Evolutionary conservation across 92 coral and sea anemone species (phyloP), one percentile per base, ranked within the genome.

Genomic region (Palythoa caribaeorum): DNA sequence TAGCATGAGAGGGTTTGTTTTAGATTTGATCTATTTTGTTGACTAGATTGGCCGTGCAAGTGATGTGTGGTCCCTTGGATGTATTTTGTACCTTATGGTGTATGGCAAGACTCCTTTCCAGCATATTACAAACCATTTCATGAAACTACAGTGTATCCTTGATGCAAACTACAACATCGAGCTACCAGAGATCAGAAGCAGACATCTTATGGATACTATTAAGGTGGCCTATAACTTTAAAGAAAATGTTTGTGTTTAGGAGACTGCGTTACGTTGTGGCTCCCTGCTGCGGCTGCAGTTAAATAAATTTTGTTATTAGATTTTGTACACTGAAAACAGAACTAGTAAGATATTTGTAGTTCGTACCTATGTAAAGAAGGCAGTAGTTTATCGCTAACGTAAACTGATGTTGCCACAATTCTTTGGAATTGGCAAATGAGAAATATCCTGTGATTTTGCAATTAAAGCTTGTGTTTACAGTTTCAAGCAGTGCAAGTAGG

Each of bases 21-120:
- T 21, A 12, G 38, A 16, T 37, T 10, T 71, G 50, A 44, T 44
- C 50, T 44, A 8, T 44, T 65, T 35, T 65, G 71, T n/a, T 19
- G 20, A 1, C 50, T 44, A 97, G 99, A 97, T 97, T 86, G 98
- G 99, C 62, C 98, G 99, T 21, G 92, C 96, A 15, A 97, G 99
- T 83, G 99, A 97, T 55, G 98, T 97, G 73, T 97, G 99, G 99
- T 94, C 99, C 9, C 89, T 97, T 28, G 99, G 99, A 17, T 97
- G 99, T 87, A 97, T 97, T 70, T 85, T 97, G 70, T 95, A 95
- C 88, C 80, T 91, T 59, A 97, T 97, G 99, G 99, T 95, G 52
- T 97, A 97, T 84, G 99, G 99, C 5, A 92, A 90, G 80, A 97
- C 98, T 3, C 98, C 99, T 15, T 97, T 97, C 85, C 99, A 97